Conservation (phyloP, 2,888 invertebrate species). For the Patella ulyssiponensis region DNA sequence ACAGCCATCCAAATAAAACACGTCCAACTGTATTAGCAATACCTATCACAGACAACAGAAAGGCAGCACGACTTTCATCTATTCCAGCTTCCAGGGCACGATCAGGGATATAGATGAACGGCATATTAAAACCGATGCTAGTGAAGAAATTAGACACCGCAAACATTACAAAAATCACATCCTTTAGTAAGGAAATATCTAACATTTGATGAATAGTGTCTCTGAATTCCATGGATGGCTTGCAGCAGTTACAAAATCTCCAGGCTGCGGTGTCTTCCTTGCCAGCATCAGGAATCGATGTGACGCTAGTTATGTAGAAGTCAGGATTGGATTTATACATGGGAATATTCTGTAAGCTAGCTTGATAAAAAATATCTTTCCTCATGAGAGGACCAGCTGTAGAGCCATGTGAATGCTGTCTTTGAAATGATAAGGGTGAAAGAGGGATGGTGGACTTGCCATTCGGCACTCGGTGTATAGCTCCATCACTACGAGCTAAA, state of each 20-base stretch:
- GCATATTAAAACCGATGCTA: slow-evolving; percentile 93
- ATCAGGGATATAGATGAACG: slow-evolving; percentile 88
- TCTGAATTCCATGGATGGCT: slow-evolving; percentile 48
- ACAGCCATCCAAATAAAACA: slow-evolving; percentile 76
- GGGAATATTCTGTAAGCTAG: slow-evolving; percentile 78
- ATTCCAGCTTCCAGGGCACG: slow-evolving; percentile 75
- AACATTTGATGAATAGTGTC: slow-evolving; percentile 78
- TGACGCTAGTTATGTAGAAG: slow-evolving; percentile 67
- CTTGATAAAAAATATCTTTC: slow-evolving; percentile 91
- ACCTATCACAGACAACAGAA: slow-evolving; percentile 89
- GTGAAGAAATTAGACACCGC: slow-evolving; percentile 92
- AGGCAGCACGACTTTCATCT: slow-evolving; percentile 75
- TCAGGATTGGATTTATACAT: slow-evolving; percentile 69
- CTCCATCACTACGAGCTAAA: slow-evolving; percentile 45
- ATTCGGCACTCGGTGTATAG: slow-evolving; percentile 35
- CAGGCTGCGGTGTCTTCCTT: slow-evolving; percentile 46
- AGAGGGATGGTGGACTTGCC: slow-evolving; percentile 19
- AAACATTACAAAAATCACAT: slow-evolving; percentile 89
- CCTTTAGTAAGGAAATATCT: slow-evolving; percentile 87
- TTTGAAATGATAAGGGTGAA: slow-evolving; percentile 20
- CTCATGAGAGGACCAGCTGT: slow-evolving; percentile 75
- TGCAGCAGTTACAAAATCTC: slow-evolving; percentile 28
- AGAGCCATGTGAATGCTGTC: slow-evolving; percentile 2
- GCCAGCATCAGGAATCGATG: slow-evolving; percentile 57
- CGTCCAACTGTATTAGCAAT: slow-evolving; percentile 94